Base-by-base conservation (phyloP, 2,888 invertebrate species). In the Microctonus aethiopoides region DNA sequence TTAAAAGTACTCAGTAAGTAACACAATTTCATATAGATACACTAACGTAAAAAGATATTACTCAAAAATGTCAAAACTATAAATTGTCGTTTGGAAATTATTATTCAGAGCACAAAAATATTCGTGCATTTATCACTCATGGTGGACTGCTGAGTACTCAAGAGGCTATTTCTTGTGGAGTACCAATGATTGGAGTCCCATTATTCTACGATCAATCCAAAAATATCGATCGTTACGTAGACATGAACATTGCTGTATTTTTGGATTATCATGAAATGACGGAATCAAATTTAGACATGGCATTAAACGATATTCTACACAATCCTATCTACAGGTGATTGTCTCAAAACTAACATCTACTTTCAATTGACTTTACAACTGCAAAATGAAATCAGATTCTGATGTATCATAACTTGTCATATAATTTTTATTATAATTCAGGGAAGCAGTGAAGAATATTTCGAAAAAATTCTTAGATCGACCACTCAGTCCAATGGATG, bases 111-210 rank as follows among this genome's bases (percentile, higher is more conserved):
- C 84, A 86, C 66, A 79, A 74, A 29, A 85, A 85, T 36, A 62
- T 83, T 20, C 81, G 72, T 70, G 81, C 78, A 5, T 86, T 86
- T 60, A 78, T 86, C 52, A 85, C 84, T 6, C 86, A 86, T 13
- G 83, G 86, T 2, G 86, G 86, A 3, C 73, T 84, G 3, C 77
- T 86, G 78, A 80, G 86, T 5, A 80, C 80, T 2, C 83, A 83
- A 65, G 86, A 86, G 67, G 79, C 86, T 3, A 74, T 85, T 71
- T 74, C 79, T 68, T 83, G 74, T 29, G 85, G 79, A 0, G 81
- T 85, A 1, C 86, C 85, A 0, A 79, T 85, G 78, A 77, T 86
- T 36, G 84, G 84, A 16, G 74, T 86, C 26, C 85, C 85, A 7
- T 67, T 85, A 10, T 81, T 83, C 41, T 84, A 77, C 5, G 86